These are phyloP conservation scores for Antrozous pallidus DNA, from an alignment of 2,797 vertebrate species.

Conservation along the genomic window DNA sequence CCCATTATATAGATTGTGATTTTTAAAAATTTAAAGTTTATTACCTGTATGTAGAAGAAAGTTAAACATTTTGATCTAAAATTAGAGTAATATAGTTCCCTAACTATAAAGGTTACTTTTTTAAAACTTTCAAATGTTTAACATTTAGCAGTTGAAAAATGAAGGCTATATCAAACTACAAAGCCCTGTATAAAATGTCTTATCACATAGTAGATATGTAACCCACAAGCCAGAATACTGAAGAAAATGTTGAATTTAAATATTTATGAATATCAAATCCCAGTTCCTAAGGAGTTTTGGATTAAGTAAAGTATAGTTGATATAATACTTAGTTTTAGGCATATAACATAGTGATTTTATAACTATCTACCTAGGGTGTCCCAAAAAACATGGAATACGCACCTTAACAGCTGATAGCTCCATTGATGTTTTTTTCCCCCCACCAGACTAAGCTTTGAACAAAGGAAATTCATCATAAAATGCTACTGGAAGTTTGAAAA, in stretches of 20 bases:
- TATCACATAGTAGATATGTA: neutral
- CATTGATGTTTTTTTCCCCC: too few relatives aligned
- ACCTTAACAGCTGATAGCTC: too few relatives aligned
- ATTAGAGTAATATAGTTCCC: neutral
- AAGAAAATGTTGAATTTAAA: slow-evolving; percentile 30
- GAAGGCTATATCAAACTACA: neutral
- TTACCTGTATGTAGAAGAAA: neutral
- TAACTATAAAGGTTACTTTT: neutral
- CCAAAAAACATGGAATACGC: too few relatives aligned
- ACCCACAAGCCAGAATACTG: neutral
- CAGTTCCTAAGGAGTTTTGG: neutral
- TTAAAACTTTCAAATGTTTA: neutral
- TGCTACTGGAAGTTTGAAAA: too few relatives aligned
- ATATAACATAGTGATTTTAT: neutral
- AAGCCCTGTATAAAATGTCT: slow-evolving; percentile 1
- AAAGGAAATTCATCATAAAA: too few relatives aligned
- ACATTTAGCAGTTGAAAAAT: neutral
- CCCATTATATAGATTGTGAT: neutral
- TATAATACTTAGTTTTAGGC: neutral
- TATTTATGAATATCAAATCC: slow-evolving; percentile 35
- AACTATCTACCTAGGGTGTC: neutral
- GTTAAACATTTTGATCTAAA: slow-evolving; percentile 39
- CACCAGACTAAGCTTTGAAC: too few relatives aligned
- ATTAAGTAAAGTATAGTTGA: neutral
- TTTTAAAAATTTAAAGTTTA: slow-evolving; percentile 7